These are phyloP conservation scores for Cynopterus brachyotis DNA, from an alignment of 2,113 vertebrate genomes.

Conservation along the genomic window DNA sequence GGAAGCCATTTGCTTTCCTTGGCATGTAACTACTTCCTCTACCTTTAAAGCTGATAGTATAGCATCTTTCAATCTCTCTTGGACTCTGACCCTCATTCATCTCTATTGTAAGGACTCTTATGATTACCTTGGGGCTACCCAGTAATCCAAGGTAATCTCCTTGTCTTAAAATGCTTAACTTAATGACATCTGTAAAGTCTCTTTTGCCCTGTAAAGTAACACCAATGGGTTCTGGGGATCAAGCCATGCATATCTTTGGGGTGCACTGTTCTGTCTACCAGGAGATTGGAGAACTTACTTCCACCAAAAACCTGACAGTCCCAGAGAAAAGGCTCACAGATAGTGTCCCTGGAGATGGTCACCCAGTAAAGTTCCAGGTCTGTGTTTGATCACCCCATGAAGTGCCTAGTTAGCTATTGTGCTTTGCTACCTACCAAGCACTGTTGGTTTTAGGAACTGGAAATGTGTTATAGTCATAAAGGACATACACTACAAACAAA, in stretches of 20 bases:
- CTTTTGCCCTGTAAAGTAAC: background rate
- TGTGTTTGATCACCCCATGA: background rate
- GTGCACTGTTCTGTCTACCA: background rate
- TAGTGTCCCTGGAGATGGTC: background rate
- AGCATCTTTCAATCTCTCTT: background rate
- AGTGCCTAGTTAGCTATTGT: background rate
- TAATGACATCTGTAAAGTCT: background rate
- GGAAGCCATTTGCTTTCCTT: background rate
- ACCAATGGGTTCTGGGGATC: background rate
- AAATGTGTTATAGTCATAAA: background rate
- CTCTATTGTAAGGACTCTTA: background rate
- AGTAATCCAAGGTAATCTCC: background rate
- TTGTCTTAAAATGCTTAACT: background rate
- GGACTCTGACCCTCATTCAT: background rate
- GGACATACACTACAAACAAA: background rate
- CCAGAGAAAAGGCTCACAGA: background rate
- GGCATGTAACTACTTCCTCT: background rate
- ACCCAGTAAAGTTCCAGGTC: background rate
- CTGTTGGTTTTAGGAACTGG: background rate
- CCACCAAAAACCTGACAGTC: background rate
- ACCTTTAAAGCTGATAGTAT: background rate
- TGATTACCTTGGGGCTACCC: background rate
- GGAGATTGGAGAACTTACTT: background rate
- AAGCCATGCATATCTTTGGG: background rate
- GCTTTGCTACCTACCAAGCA: background rate